phyloP scores from a whole-genome alignment of 2,113 vertebrate species.

The Tichodroma muraria region DNA sequence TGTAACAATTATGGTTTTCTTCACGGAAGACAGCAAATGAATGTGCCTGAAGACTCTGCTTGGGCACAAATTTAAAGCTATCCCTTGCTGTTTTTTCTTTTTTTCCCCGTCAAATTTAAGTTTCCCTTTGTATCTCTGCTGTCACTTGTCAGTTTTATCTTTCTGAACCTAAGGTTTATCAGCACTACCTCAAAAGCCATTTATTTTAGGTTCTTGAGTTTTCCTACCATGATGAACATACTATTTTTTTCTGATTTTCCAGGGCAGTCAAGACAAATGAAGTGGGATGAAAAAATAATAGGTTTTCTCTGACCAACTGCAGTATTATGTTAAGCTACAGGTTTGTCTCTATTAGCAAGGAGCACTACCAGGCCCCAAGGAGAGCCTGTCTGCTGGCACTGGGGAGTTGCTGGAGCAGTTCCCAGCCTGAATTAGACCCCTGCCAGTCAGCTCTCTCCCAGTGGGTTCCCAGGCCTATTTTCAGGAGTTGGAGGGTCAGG shows the following conservation, averaged over 20 bases:
- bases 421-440: background rate
- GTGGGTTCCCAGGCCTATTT: background rate
- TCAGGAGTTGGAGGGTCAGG: background rate
- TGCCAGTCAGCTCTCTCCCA: background rate
- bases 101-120: background rate
- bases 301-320: background rate
- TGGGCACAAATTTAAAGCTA: background rate
- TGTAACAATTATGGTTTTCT: background rate
- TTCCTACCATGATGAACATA: background rate
- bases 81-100: background rate
- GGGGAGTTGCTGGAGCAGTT: background rate
- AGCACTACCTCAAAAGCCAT: background rate
- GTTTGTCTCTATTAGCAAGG: background rate
- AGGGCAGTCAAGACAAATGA: background rate
- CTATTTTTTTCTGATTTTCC: background rate
- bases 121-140: background rate
- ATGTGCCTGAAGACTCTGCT: background rate
- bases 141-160: background rate
- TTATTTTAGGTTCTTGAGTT: background rate
- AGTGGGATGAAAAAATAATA: background rate
- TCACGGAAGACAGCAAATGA: background rate
- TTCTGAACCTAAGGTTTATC: background rate
- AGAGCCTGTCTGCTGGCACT: background rate
- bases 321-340: background rate
- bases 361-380: background rate